Evolutionary conservation across 2,888 invertebrate species (phyloP), one percentile per base, ranked within the genome.

Genomic region (Trichogramma evanescens): DNA sequence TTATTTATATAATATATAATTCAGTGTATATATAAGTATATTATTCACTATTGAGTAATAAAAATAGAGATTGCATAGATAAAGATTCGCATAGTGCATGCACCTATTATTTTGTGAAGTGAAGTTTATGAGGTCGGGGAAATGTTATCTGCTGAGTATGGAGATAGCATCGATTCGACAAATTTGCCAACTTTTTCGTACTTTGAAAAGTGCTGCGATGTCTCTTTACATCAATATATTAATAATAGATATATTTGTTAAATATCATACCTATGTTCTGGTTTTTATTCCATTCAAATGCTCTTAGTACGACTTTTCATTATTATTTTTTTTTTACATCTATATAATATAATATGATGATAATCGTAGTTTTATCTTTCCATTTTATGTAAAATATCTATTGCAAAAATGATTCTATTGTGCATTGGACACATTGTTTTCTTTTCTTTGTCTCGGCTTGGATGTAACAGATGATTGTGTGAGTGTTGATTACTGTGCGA

Each of bases 61-160:
- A 77, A 77, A 77, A 76, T 77, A 77, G 75, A 76, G 75, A 76
- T 77, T 74, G 75, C 75, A 73, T 75, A 74, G 74, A 74, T 74
- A 73, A 73, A 74, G 72, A 76, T 71, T 74, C 72, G 71, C 71
- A 66, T 66, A 74, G 71, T 71, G 72, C 73, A 76, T 75, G 74
- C 74, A 73, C 70, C 71, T 74, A 74, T 67, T 65, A 66, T 9
- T 45, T 26, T 26, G 26, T 26, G 50, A 54, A 61, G 53, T 56
- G 58, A 40, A 41, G 43, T 26, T 26, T 26, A 26, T 26, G 26
- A 26, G 26, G 26, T 26, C 26, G 44, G 59, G 40, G 52, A 58
- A 58, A 26, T 26, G 26, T 26, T 26, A 26, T 26, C 26, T 26
- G 26, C 26, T 26, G 26, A 26, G 26, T 26, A 26, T 26, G 26